phyloP scores from a whole-genome alignment of 1,140 invertebrate genomes.

The Sycophila sp. region DNA sequence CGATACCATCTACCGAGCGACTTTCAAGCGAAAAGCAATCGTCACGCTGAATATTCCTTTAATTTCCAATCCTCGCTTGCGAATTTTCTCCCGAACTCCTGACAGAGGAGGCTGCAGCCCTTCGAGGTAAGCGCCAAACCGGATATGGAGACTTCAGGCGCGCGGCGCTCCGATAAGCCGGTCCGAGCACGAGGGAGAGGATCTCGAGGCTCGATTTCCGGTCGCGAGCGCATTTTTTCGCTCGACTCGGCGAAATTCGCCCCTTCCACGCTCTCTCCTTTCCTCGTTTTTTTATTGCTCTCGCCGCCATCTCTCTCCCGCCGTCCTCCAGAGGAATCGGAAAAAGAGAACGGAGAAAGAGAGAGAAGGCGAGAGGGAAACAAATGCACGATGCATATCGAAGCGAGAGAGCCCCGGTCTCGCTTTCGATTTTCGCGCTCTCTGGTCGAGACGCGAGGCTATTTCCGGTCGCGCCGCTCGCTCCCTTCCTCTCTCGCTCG shows the following conservation, averaged over 20 bases:
- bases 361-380: not conserved
- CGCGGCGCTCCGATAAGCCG: constrained; percentile 28
- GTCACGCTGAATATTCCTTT: not conserved
- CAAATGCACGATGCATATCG: constrained; percentile 36
- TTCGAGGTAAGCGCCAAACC: too few relatives aligned
- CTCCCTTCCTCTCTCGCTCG: not conserved
- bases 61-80: not conserved
- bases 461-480: constrained; percentile 28
- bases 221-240: constrained; percentile 48
- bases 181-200: not conserved
- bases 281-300: not conserved
- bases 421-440: constrained; percentile 36
- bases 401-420: not conserved
- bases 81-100: not conserved
- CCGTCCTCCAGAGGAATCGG: constrained; percentile 1
- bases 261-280: not conserved
- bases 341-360: not conserved
- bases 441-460: constrained; percentile 33
- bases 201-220: constrained; percentile 50
- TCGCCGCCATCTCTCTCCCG: not conserved
- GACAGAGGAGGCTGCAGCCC: not conserved
- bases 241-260: too few relatives aligned
- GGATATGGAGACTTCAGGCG: constrained; percentile 22
- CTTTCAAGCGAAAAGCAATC: too few relatives aligned
- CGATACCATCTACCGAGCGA: too few relatives aligned